phyloP scores from a whole-genome alignment of 2,888 invertebrate genomes.

The Thalpophila matura region DNA sequence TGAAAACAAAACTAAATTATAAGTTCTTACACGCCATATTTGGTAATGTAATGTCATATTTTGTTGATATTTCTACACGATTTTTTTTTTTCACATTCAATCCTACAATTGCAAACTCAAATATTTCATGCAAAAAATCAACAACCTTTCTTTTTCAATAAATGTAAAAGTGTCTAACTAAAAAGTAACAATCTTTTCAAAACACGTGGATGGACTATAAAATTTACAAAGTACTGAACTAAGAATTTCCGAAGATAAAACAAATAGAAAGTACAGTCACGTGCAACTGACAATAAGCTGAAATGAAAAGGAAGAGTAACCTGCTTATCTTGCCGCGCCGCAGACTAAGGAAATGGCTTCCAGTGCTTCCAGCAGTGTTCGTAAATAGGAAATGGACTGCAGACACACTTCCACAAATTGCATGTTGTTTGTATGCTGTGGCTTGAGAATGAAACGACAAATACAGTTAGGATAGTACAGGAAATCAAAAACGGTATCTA shows the following conservation, averaged over 20 bases:
- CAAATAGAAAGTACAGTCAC: slow-evolving; percentile 13
- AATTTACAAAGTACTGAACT: background rate
- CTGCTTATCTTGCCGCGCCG: slow-evolving; percentile 38
- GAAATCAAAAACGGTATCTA: slow-evolving; percentile 16
- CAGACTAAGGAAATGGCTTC: slow-evolving; percentile 52
- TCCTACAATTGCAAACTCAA: too few species aligned
- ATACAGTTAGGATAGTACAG: background rate
- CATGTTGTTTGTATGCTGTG: slow-evolving; percentile 40
- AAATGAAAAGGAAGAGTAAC: slow-evolving; percentile 40
- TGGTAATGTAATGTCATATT: too few species aligned
- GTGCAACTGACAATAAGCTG: slow-evolving; percentile 34
- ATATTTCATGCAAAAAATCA: too few species aligned
- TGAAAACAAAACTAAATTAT: too few species aligned
- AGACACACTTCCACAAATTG: slow-evolving; percentile 54
- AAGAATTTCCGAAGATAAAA: background rate
- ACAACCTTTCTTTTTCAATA: too few species aligned
- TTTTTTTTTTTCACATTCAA: too few species aligned
- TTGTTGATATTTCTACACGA: too few species aligned
- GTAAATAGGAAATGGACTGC: slow-evolving; percentile 55
- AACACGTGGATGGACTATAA: background rate
- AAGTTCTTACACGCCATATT: too few species aligned
- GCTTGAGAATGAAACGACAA: slow-evolving; percentile 1
- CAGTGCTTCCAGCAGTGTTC: slow-evolving; percentile 36
- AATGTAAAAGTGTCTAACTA: too few species aligned
- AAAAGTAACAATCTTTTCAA: too few species aligned